These are phyloP conservation scores for Zaprionus obscuricornis DNA, from an alignment of 2,888 invertebrate genomes.

Conservation along the genomic window DNA sequence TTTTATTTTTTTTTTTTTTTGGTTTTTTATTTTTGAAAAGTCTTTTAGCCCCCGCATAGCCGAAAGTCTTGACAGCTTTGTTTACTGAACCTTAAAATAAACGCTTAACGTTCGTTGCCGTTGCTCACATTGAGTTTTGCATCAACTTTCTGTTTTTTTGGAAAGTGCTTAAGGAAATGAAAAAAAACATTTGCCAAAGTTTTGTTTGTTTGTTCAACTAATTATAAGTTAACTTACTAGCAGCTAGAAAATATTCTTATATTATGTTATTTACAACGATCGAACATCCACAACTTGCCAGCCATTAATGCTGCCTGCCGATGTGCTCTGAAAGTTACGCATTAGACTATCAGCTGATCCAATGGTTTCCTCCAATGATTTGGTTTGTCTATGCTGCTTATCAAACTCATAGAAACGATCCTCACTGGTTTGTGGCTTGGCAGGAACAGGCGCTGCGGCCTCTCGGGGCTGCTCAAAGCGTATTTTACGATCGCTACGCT, in stretches of 20 bases:
- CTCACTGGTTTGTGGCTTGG: conserved; percentile 25
- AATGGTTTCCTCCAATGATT: conserved; percentile 58
- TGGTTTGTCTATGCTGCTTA: conserved; percentile 62
- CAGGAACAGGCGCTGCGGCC: conserved; percentile 22
- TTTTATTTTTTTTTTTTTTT: no score
- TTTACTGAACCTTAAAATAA: conserved; percentile 72
- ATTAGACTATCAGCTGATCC: conserved; percentile 33
- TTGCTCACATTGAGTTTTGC: conserved; percentile 5
- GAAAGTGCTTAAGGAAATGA: conserved; percentile 61
- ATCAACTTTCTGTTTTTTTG: conserved; percentile 63
- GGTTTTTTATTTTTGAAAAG: conserved; percentile 42
- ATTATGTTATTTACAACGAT: conserved; percentile 38
- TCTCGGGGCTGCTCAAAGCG: conserved; percentile 77
- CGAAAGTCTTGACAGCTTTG: conserved; percentile 33
- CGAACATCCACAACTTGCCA: conserved; percentile 75
- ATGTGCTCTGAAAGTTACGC: conserved; percentile 54
- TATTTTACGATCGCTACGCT: conserved; percentile 77
- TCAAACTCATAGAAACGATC: conserved; percentile 83
- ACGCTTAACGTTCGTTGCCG: conserved; percentile 13
- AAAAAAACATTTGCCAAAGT: conserved; percentile 28
- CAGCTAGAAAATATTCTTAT: conserved; percentile 16
- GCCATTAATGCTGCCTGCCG: conserved; percentile 52
- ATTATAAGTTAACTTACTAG: conserved; percentile 40
- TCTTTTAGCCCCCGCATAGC: conserved; percentile 30
- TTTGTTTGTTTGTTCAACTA: conserved; percentile 26